Evolutionary conservation across 2,797 vertebrate genomes (phyloP), one percentile per base, ranked within the genome.

Genomic region (Xyrichtys novacula): DNA sequence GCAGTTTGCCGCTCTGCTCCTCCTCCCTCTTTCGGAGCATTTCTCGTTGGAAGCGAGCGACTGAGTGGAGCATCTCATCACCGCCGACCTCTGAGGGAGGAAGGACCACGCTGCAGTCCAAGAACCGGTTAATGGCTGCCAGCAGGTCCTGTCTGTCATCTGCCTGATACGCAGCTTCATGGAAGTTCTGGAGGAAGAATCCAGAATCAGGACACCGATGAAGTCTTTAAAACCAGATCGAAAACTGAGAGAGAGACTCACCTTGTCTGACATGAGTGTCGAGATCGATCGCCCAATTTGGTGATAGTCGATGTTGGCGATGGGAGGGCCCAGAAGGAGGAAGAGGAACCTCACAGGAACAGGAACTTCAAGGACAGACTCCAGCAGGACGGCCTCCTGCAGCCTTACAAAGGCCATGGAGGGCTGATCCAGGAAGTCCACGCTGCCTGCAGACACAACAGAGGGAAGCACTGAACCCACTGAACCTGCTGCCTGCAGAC

Each of bases 231-330:
- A 38, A 15, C 25, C 59, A 34, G 2, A 12, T 12, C 14, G 2
- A 14, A 12, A 12, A 34, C 14, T 9, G 3, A 11, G 11, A 34
- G n/a, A n/a, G n/a, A n/a, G n/a, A 12, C 88, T 78, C 76, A 98
- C 98, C 95, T 98, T 99, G 92, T 99, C 97, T 0, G 97, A 99
- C 97, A 99, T 99, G 65, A 99, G 96, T 1, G 98, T 99, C 74
- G 98, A 98, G 90, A 99, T 99, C 81, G 98, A 99, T 58, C 97
- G 96, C 61, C 98, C 97, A 0, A 99, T 99, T 92, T 99, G 96
- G 1, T 99, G 97, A 79, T 99, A 99, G 91, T 99, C 97, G 95
- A 99, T 96, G 93, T 94, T 96, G 71, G 95, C 94, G 43, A 94
- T 96, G 77, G 95, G 90, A 0, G 98, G 98, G 6, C 97, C 98